Evolutionary conservation across 1,140 invertebrate species (phyloP).

Genomic region (Eumeta japonica): DNA sequence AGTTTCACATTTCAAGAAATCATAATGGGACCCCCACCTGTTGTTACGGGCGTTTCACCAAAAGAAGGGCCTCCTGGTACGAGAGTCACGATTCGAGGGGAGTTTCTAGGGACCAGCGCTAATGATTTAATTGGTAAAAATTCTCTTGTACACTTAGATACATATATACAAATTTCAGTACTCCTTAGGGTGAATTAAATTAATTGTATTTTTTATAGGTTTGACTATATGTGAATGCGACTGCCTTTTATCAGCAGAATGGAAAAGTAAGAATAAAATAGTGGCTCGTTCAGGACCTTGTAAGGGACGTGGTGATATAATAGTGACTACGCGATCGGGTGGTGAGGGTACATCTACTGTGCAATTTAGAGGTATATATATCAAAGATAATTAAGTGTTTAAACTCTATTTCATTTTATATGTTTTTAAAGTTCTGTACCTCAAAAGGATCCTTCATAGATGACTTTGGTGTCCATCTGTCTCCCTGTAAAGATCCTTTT

Average conservation of each 20-base stretch:
- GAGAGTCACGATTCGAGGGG: constrained; percentile 91
- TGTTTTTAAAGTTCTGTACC: constrained; percentile 8
- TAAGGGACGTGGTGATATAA: constrained; percentile 93
- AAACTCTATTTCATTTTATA: constrained; percentile 3
- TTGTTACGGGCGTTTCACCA: constrained; percentile 95
- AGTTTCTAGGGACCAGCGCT: constrained; percentile 86
- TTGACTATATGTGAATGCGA: constrained; percentile 94
- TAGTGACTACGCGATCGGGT: constrained; percentile 88
- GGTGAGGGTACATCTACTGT: constrained; percentile 93
- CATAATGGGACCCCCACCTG: constrained; percentile 72
- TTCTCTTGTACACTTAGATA: not conserved
- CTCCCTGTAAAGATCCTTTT: too few relatives aligned
- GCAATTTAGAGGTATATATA: constrained; percentile 88
- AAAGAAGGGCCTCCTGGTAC: constrained; percentile 98
- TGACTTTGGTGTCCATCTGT: too few relatives aligned
- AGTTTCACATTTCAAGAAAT: too few relatives aligned
- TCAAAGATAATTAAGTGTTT: constrained; percentile 14
- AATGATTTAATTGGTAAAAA: constrained; percentile 81
- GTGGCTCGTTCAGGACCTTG: constrained; percentile 91
- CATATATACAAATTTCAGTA: not conserved
- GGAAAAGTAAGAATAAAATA: constrained; percentile 97
- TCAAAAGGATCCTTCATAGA: too few relatives aligned
- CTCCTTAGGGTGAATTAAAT: constrained; percentile 7
- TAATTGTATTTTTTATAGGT: constrained; percentile 58
- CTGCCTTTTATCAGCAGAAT: constrained; percentile 92